A percentile compares a stretch with the other conserved stretches of the same genome.
phyloP scores from a whole-genome alignment of 2,113 vertebrate genomes.

The Cyanoderma ruficeps region DNA sequence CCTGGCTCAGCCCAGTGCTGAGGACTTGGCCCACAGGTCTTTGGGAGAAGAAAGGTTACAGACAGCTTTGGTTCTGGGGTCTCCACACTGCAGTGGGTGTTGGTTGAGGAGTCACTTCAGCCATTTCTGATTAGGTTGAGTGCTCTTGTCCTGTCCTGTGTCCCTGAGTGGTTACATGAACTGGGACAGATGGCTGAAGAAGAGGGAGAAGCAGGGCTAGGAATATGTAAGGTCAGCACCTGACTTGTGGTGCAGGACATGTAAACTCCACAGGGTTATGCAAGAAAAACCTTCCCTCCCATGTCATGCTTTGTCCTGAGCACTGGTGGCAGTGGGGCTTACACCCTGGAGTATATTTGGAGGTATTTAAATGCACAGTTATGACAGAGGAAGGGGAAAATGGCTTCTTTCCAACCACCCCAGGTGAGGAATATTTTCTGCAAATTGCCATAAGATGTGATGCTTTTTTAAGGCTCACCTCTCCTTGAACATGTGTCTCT shows the following conservation, averaged over 20 bases:
- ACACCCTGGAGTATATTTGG: neutral
- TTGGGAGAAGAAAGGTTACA: neutral
- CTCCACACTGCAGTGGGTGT: neutral
- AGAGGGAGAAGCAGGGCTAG: neutral
- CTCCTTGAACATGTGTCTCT: neutral
- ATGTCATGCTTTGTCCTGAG: neutral
- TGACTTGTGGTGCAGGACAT: neutral
- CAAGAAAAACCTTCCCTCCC: neutral
- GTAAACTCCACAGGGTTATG: neutral
- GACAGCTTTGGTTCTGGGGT: neutral
- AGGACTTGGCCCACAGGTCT: neutral
- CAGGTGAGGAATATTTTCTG: neutral
- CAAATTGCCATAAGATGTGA: neutral
- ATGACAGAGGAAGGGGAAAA: neutral
- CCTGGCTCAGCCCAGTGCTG: neutral
- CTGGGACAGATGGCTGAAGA: neutral
- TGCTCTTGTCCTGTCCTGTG: neutral
- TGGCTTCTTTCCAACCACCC: neutral
- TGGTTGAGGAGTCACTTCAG: neutral
- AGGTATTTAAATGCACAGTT: neutral
- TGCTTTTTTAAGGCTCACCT: neutral
- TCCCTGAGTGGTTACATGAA: neutral
- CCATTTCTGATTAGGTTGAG: neutral
- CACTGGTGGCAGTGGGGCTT: neutral
- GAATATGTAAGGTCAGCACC: neutral